Conservation (phyloP, 2,888 invertebrate species). For the Masnerella sp. region DNA sequence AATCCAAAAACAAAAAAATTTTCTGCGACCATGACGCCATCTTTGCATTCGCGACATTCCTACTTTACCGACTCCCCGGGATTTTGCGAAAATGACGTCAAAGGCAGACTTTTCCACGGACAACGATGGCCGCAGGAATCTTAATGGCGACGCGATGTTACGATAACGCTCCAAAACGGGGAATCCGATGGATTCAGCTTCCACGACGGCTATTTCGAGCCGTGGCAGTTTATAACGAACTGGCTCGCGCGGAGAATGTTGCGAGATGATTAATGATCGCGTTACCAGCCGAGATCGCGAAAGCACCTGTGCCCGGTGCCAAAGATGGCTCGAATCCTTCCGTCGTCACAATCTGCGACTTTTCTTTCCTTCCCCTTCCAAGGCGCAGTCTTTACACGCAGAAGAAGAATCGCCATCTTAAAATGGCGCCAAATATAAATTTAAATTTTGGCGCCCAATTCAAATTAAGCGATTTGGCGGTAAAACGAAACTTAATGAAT, state of each 20-base stretch:
- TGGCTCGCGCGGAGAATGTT: constrained; percentile 51
- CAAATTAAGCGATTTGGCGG: background rate
- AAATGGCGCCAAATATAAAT: too few relatives aligned
- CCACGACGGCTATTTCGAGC: constrained; percentile 49
- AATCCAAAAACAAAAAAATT: background rate
- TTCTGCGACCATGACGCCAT: constrained; percentile 10
- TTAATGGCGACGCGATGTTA: constrained; percentile 47
- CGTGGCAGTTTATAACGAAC: constrained; percentile 49
- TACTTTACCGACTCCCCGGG: constrained; percentile 25
- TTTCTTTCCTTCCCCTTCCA: constrained; percentile 9
- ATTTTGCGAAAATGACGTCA: constrained; percentile 9
- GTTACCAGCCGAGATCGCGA: constrained; percentile 42
- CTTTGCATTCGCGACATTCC: constrained; percentile 30
- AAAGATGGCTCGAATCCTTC: constrained; percentile 56
- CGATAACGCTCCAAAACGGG: constrained; percentile 57
- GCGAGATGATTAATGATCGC: constrained; percentile 57
- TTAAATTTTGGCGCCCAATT: constrained; percentile 3
- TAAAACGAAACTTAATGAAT: background rate
- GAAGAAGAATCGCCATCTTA: constrained; percentile 31
- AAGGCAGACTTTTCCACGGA: constrained; percentile 17
- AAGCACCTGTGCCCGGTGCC: constrained; percentile 57
- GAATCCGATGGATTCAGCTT: constrained; percentile 54
- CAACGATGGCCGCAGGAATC: constrained; percentile 37
- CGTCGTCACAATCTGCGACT: constrained; percentile 36
- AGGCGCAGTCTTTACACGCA: constrained; percentile 23